These are phyloP conservation scores for Marisa cornuarietis DNA, from an alignment of 1,140 invertebrate species.

Conservation along the genomic window DNA sequence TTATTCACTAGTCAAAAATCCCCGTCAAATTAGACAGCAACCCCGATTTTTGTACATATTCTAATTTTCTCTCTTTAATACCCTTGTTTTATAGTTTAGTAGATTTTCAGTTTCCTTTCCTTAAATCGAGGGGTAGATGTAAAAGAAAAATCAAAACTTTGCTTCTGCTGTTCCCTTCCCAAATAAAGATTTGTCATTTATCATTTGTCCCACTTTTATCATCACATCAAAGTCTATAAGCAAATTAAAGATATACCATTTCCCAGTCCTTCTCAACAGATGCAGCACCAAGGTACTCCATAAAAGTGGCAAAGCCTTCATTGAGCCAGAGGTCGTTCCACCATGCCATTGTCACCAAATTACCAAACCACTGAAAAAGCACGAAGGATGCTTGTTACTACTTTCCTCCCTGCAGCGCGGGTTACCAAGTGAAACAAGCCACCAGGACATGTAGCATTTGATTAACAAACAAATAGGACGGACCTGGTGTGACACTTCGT, in stretches of 20 bases:
- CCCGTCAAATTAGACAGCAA: no score
- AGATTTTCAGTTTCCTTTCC: no score
- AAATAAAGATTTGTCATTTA: no score
- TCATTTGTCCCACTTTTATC: no score
- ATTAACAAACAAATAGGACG: background rate
- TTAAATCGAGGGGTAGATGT: no score
- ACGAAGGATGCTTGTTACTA: slow-evolving; percentile 3
- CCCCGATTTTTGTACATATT: no score
- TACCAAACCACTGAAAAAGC: slow-evolving; percentile 61
- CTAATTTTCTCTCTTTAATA: no score
- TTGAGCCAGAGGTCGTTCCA: slow-evolving; percentile 71
- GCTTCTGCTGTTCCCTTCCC: no score
- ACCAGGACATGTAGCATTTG: background rate
- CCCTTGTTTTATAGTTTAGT: no score
- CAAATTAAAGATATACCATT: slow-evolving; percentile 73
- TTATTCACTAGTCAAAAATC: no score
- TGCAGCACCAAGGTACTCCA: slow-evolving; percentile 66
- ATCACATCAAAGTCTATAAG: no score
- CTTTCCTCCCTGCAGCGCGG: background rate
- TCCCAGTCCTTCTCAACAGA: slow-evolving; percentile 81
- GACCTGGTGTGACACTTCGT: slow-evolving; percentile 83
- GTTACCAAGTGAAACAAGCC: background rate
- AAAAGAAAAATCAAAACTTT: no score
- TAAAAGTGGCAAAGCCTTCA: slow-evolving; percentile 68
- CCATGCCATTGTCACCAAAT: slow-evolving; percentile 66